These are phyloP conservation scores for Oxycera nigricornis DNA, from an alignment of 2,888 invertebrate genomes.

Conservation along the genomic window DNA sequence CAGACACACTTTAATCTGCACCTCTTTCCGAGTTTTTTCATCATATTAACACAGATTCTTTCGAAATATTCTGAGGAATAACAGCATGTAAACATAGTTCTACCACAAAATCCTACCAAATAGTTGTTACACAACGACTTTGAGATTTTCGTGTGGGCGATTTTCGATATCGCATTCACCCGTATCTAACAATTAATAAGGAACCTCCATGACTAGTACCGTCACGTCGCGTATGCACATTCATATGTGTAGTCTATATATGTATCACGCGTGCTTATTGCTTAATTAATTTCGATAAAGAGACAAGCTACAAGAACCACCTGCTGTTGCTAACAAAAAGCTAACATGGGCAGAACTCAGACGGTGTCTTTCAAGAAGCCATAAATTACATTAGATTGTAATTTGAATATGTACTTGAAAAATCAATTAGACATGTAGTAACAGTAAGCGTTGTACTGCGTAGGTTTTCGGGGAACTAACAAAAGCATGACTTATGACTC, in stretches of 20 bases:
- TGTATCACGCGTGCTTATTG: no score
- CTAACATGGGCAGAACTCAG: not conserved
- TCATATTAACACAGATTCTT: no score
- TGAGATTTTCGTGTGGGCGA: not conserved
- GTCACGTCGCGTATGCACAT: no score
- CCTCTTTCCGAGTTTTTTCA: no score
- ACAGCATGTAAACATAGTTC: no score
- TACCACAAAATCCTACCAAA: no score
- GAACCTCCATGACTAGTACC: not conserved
- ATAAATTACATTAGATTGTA: slow-evolving; percentile 11
- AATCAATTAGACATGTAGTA: slow-evolving; percentile 26
- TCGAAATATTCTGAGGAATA: no score
- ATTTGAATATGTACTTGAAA: slow-evolving; percentile 34
- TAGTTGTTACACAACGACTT: not conserved
- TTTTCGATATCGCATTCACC: slow-evolving; percentile 11
- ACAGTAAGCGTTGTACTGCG: not conserved
- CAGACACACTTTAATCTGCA: no score
- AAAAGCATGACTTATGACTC: slow-evolving; percentile 1
- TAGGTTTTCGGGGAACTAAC: not conserved
- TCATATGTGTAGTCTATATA: no score
- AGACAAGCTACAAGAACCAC: not conserved
- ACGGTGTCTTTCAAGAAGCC: not conserved
- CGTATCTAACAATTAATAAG: not conserved
- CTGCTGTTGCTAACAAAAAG: not conserved
- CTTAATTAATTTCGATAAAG: not conserved